phyloP scores from a whole-genome alignment of 2,888 invertebrate species.

The Petrolisthes manimaculis region DNA sequence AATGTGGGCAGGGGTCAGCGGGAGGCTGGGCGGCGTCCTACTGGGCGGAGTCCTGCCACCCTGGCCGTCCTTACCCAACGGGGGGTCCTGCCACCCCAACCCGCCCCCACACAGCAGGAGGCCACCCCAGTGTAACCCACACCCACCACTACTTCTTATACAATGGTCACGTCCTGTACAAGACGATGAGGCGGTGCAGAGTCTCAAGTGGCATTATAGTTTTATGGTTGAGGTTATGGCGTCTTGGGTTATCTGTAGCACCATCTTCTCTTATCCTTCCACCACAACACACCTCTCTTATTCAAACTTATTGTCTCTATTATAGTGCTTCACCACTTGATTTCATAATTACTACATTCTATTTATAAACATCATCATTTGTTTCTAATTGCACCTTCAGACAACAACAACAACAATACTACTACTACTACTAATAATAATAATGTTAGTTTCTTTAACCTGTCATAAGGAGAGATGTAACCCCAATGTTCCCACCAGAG shows the following conservation, averaged over 20 bases:
- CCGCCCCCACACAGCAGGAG: conserved; percentile 36
- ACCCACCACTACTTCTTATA: conserved; percentile 28
- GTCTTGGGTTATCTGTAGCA: conserved; percentile 18
- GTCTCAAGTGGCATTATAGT: conserved; percentile 27
- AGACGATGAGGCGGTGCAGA: conserved; percentile 1
- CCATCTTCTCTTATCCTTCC: neutral
- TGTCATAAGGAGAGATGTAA: neutral
- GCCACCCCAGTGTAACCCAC: conserved; percentile 32
- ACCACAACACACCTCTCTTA: neutral
- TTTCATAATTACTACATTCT: no score
- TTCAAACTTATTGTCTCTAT: neutral
- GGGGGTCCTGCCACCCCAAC: conserved; percentile 33
- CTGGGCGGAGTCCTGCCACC: conserved; percentile 46
- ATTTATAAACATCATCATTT: no score
- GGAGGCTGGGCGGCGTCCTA: conserved; percentile 39
- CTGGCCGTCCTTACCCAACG: conserved; percentile 42
- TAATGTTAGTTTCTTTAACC: neutral
- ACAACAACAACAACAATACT: no score
- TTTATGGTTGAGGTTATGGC: conserved; percentile 26
- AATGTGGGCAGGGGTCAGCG: conserved; percentile 52
- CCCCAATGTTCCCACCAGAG: no score
- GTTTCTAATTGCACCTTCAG: no score
- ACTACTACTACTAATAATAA: no score
- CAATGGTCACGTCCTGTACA: conserved; percentile 40
- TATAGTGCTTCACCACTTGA: neutral